Evolutionary conservation across 2,888 invertebrate species (phyloP).

Genomic region (Apotomis capreana): DNA sequence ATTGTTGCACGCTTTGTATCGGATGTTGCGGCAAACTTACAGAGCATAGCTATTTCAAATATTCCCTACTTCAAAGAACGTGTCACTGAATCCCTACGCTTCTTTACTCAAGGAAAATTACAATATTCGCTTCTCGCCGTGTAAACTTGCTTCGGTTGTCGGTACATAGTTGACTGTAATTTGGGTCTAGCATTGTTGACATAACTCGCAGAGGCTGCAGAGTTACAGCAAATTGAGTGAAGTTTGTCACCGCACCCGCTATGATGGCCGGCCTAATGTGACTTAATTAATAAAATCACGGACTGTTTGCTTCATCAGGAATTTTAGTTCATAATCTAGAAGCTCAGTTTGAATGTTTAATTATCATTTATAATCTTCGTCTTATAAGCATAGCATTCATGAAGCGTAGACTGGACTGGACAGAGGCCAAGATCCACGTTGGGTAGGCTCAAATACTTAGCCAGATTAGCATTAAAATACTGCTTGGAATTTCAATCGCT

Average conservation of each 20-base stretch:
- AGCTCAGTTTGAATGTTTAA: background rate
- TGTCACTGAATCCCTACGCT: background rate
- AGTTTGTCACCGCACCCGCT: slow-evolving; percentile 23
- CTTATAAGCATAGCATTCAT: no score
- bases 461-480: no score
- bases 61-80: slow-evolving; percentile 9
- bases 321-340: no score
- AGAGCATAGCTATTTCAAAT: background rate
- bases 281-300: slow-evolving; percentile 33
- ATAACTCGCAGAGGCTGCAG: slow-evolving; percentile 27
- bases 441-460: no score
- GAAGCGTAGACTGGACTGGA: no score
- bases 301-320: background rate
- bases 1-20: background rate
- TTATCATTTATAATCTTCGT: no score
- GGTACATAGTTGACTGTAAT: slow-evolving; percentile 38
- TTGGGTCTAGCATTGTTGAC: slow-evolving; percentile 36
- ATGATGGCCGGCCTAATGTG: slow-evolving; percentile 17
- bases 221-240: slow-evolving; percentile 30
- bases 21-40: background rate
- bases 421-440: no score
- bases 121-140: slow-evolving; percentile 19
- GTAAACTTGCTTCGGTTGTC: slow-evolving; percentile 30
- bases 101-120: slow-evolving; percentile 9
- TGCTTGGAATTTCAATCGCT: no score